Conservation (phyloP, 2,113 vertebrate species). For the Pipa parva region DNA sequence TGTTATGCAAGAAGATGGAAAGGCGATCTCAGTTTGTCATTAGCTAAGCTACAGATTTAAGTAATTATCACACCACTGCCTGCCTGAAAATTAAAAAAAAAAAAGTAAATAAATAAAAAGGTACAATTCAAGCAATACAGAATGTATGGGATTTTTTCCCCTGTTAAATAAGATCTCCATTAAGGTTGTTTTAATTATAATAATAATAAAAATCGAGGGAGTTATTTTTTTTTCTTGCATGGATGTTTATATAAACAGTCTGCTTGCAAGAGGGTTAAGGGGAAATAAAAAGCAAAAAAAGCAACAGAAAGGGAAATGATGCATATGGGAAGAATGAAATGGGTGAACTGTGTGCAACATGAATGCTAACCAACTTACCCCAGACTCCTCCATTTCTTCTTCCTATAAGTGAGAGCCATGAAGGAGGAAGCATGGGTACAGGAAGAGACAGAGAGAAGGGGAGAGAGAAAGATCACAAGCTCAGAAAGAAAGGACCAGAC, state of each 20-base stretch:
- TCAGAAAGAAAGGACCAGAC: constrained; percentile 87
- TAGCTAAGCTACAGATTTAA: constrained; percentile 15
- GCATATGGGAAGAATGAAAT: constrained; percentile 55
- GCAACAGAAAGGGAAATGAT: constrained; percentile 58
- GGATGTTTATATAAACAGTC: constrained; percentile 12
- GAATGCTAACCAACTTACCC: constrained; percentile 86
- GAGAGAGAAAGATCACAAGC: constrained; percentile 84
- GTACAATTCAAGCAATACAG: too few relatives aligned
- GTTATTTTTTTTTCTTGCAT: neutral
- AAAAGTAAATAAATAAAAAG: too few relatives aligned
- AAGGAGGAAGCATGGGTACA: constrained; percentile 83
- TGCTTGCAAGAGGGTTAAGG: constrained; percentile 61
- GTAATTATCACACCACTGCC: neutral
- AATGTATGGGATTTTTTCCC: neutral
- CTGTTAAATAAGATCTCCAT: neutral
- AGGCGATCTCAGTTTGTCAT: constrained; percentile 10
- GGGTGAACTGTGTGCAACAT: constrained; percentile 51
- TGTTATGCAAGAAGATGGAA: constrained; percentile 56
- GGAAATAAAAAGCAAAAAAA: constrained; percentile 56
- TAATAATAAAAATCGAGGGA: neutral
- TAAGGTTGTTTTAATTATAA: neutral
- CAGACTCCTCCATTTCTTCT: constrained; percentile 99
- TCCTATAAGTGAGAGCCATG: constrained; percentile 92
- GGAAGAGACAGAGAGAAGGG: constrained; percentile 62
- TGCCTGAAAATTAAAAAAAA: too few relatives aligned